A percentile compares a stretch with the other conserved stretches of the same genome.
phyloP scores from a whole-genome alignment of 2,797 vertebrate genomes.

The Alectoris magna region DNA sequence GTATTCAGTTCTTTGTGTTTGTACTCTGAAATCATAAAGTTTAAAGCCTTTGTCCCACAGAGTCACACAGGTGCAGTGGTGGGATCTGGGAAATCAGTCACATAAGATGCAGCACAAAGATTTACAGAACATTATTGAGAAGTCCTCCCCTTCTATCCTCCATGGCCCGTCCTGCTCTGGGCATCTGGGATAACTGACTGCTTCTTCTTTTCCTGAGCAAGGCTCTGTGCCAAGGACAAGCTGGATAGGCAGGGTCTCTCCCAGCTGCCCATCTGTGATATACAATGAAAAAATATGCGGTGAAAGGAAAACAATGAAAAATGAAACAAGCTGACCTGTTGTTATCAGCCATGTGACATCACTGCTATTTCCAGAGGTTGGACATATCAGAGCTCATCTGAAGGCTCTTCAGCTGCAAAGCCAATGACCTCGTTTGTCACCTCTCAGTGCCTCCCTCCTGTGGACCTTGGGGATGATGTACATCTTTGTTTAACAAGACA shows the following conservation, averaged over 20 bases:
- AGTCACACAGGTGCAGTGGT: background rate
- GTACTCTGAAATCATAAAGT: background rate
- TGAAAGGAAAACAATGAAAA: background rate
- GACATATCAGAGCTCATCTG: background rate
- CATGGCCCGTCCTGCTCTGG: background rate
- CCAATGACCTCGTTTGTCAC: conserved; percentile 41
- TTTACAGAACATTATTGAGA: background rate
- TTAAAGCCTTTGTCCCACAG: background rate
- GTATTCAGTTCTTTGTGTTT: background rate
- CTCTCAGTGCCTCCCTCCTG: background rate
- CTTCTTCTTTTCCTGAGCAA: background rate
- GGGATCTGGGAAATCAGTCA: background rate
- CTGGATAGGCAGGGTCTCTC: background rate
- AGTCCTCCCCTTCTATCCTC: background rate
- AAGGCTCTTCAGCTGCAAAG: conserved; percentile 24
- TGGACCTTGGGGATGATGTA: background rate
- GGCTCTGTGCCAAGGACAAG: background rate
- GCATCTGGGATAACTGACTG: background rate
- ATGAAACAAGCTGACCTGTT: background rate
- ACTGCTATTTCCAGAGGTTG: background rate
- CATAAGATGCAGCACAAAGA: background rate
- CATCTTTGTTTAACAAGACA: conserved; percentile 43
- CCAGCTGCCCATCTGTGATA: background rate
- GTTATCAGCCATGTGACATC: background rate
- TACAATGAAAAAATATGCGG: background rate